Evolutionary conservation across 2,888 invertebrate species (phyloP).

Genomic region (Sericinus montela): DNA sequence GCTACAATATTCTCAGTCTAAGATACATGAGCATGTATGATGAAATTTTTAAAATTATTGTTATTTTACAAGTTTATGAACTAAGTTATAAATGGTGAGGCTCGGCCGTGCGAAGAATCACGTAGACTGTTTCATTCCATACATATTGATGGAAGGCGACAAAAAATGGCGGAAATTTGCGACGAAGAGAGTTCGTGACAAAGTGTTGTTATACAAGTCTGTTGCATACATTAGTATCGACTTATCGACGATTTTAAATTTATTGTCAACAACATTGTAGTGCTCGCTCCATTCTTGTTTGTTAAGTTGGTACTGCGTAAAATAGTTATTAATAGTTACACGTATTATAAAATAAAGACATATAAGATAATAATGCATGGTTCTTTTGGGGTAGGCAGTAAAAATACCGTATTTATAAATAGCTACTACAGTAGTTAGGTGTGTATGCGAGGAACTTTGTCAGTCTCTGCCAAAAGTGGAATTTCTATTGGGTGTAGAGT

Average conservation of each 20-base stretch:
- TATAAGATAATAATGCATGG: too few relatives aligned
- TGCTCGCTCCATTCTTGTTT: too few relatives aligned
- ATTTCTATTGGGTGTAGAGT: too few relatives aligned
- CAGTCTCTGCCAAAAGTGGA: too few relatives aligned
- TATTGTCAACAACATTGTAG: background rate
- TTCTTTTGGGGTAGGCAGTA: too few relatives aligned
- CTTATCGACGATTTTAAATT: background rate
- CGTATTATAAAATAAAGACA: too few relatives aligned
- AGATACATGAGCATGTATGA: conserved; percentile 17
- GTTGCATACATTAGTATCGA: conserved; percentile 16
- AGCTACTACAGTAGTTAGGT: too few relatives aligned
- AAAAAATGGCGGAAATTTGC: conserved; percentile 47
- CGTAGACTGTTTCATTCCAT: conserved; percentile 50
- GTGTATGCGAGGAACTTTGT: too few relatives aligned
- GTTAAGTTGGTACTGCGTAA: too few relatives aligned
- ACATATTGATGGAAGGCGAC: conserved; percentile 38
- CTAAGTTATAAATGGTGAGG: conserved; percentile 13
- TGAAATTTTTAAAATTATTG: background rate
- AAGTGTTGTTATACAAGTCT: conserved; percentile 29
- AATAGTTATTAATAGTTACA: too few relatives aligned
- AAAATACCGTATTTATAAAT: too few relatives aligned
- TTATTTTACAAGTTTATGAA: background rate
- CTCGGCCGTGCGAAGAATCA: conserved; percentile 27
- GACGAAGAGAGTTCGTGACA: conserved; percentile 29
- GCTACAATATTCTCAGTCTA: background rate